Base-by-base conservation (phyloP, 2,888 invertebrate species). In the Atrina japonica region DNA sequence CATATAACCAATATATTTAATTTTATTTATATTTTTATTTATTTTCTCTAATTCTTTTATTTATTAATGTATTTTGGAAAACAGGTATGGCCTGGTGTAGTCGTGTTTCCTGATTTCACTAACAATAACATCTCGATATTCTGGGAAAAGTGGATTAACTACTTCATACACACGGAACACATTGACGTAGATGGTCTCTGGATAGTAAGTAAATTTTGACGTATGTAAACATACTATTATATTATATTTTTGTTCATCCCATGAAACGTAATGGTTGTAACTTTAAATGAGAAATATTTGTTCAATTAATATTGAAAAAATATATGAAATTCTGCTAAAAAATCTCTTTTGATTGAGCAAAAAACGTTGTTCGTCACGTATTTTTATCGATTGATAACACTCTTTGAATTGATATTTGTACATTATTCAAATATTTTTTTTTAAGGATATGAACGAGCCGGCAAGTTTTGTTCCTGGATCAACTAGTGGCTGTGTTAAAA, bases 81-180 rank as follows among this genome's bases (percentile, higher is more conserved):
- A 5, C 94, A 95, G 92, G 95, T 94, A 61, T 86, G 86, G 87
- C 85, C 87, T n/a, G 88, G 86, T 1, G 45, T 70, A 18, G 75
- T 83, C 1, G 82, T 76, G n/a, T 96, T 94, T 93, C 95, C 96
- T 0, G 96, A 96, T 90, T 96, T 95, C 88, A 95, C 95, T 0
- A 93, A 96, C 88, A 94, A 95, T 0, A 93, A 93, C 64, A 92
- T 94, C 0, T 92, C 93, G 0, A 91, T 92, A 9, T 96, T 95
- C 88, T 96, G 95, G 94, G 91, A 93, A n/a, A 92, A 93, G 69
- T 94, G 95, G 93, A 91, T 96, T 87, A 88, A 91, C 1, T 88
- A 92, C 16, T 93, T 95, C 86, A 94, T 74, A 7, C 45, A 78
- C 30, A 74, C 53, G 3, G 76, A 79, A 41, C 45, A 53, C 2